Conservation (phyloP, 2,797 vertebrate genomes). For the Lepidocolaptes lacrymiger region DNA sequence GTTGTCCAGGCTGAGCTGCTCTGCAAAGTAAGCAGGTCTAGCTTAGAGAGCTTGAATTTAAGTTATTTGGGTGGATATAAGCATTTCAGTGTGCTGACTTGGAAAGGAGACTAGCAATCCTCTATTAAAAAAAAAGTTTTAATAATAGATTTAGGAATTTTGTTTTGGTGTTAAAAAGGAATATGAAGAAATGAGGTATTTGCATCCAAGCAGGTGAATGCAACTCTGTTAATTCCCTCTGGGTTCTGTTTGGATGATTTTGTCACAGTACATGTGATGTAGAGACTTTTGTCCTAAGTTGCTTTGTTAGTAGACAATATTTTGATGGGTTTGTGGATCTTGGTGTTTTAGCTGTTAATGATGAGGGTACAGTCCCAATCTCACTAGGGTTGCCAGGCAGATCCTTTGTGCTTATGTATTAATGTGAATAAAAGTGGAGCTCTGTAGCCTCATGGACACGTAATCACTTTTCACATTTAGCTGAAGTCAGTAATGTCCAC, state of each 20-base stretch:
- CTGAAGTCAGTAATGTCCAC: not conserved
- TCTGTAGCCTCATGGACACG: not conserved
- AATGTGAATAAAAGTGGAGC: not conserved
- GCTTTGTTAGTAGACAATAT: not conserved
- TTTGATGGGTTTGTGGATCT: not conserved
- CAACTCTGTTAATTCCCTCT: not conserved
- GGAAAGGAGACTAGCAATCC: not conserved
- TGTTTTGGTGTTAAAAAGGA: not conserved
- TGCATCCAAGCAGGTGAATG: not conserved
- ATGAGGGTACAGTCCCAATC: not conserved
- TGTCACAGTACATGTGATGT: not conserved
- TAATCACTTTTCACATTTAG: not conserved
- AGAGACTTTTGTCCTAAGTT: not conserved
- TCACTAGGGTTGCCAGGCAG: not conserved
- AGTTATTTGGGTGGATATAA: not conserved
- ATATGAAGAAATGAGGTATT: not conserved
- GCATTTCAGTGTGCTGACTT: not conserved
- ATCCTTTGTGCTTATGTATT: not conserved
- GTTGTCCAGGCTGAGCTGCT: not conserved
- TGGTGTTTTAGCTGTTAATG: not conserved
- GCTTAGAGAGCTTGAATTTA: not conserved
- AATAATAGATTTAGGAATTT: not conserved
- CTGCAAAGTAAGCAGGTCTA: not conserved
- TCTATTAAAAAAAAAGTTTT: not conserved
- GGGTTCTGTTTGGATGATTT: not conserved